Conservation (phyloP, 2,113 vertebrate genomes). For the Ciconia boyciana region DNA sequence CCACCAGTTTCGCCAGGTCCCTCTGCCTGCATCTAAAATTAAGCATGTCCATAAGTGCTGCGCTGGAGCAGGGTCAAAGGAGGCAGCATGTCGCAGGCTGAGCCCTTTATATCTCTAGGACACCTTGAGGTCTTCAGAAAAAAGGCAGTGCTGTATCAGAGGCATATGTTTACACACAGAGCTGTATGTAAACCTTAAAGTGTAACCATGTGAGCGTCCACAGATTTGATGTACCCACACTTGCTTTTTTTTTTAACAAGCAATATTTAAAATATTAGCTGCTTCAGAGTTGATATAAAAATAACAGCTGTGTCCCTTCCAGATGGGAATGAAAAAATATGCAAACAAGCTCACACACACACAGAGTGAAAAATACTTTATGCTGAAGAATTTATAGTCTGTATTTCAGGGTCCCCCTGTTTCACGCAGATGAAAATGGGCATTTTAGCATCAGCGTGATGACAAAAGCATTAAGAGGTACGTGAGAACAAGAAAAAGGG, state of each 20-base stretch:
- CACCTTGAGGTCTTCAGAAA: not conserved
- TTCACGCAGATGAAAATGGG: not conserved
- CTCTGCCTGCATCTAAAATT: not conserved
- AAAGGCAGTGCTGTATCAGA: not conserved
- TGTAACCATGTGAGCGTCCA: not conserved
- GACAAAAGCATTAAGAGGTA: not conserved
- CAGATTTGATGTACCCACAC: not conserved
- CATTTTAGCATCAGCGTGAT: not conserved
- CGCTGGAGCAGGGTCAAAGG: not conserved
- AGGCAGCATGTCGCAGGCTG: not conserved
- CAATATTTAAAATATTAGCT: not conserved
- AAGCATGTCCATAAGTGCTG: accelerated
- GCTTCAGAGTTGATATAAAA: not conserved
- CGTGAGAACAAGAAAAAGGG: not conserved
- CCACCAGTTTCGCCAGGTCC: accelerated
- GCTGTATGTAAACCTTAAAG: not conserved
- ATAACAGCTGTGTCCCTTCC: not conserved
- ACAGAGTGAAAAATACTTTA: not conserved
- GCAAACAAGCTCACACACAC: not conserved
- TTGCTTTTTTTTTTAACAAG: not conserved
- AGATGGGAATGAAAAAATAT: not conserved
- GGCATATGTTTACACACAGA: not conserved
- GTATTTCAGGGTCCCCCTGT: not conserved
- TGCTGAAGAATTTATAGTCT: not conserved
- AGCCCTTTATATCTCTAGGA: not conserved